These are phyloP conservation scores for Orius insidiosus DNA, from an alignment of 1,140 invertebrate species.

Conservation along the genomic window DNA sequence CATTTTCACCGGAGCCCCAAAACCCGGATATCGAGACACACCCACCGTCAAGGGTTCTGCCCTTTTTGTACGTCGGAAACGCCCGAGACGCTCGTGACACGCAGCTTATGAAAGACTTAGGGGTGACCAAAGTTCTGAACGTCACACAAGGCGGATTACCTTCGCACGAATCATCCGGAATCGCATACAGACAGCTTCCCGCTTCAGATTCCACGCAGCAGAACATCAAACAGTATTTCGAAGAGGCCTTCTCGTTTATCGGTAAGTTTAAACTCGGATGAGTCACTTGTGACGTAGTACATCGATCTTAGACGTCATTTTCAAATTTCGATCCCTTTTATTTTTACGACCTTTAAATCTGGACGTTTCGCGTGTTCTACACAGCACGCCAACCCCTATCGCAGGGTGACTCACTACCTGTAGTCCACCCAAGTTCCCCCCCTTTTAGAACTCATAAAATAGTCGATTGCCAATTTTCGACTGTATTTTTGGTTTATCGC, in stretches of 20 bases:
- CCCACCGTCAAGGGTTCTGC: conserved; percentile 61
- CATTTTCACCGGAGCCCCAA: conserved; percentile 12
- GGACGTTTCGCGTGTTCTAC: too few species aligned
- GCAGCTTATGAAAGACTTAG: conserved; percentile 41
- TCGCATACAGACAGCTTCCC: conserved; percentile 66
- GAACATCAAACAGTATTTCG: conserved; percentile 80
- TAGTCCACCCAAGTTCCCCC: too few species aligned
- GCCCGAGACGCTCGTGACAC: conserved; percentile 64
- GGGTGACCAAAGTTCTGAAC: conserved; percentile 60
- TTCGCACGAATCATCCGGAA: conserved; percentile 26
- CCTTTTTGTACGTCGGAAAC: conserved; percentile 78
- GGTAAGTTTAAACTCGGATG: conserved; percentile 39
- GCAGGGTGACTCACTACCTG: too few species aligned
- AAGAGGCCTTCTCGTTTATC: conserved; percentile 79
- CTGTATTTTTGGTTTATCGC: too few species aligned
- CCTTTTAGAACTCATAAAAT: too few species aligned
- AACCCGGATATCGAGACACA: conserved; percentile 52
- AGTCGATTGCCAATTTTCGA: too few species aligned
- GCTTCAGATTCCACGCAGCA: conserved; percentile 72
- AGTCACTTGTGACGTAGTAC: neutral
- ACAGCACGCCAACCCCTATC: too few species aligned
- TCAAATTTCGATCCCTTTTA: too few species aligned
- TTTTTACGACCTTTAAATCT: too few species aligned
- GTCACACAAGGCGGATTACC: conserved; percentile 36
- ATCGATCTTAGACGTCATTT: too few species aligned